Evolutionary conservation across 2,113 vertebrate species (phyloP).

Genomic region (Sinocyclocheilus maitianheensis): DNA sequence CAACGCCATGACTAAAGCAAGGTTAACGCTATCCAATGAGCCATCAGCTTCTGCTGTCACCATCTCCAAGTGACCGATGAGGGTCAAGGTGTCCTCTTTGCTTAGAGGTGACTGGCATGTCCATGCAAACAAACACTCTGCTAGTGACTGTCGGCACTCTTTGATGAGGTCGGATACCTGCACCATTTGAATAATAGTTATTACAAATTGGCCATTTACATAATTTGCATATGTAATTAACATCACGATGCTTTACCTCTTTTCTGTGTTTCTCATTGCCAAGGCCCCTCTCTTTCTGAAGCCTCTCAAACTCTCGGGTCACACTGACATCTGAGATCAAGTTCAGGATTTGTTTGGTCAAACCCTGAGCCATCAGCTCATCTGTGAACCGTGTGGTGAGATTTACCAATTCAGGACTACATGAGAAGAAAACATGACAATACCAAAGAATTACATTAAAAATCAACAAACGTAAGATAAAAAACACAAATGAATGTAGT

Average conservation of each 20-base stretch:
- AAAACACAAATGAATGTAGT: too few relatives aligned
- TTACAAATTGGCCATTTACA: neutral
- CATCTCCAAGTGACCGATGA: slow-evolving; percentile 90
- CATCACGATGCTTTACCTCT: slow-evolving; percentile 75
- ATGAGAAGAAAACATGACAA: slow-evolving; percentile 19
- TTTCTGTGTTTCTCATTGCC: slow-evolving; percentile 97
- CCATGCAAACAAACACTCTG: slow-evolving; percentile 94
- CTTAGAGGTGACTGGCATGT: slow-evolving; percentile 92
- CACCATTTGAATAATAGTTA: neutral
- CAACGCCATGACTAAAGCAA: slow-evolving; percentile 92
- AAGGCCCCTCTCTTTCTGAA: slow-evolving; percentile 90
- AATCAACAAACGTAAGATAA: too few relatives aligned
- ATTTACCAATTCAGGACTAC: slow-evolving; percentile 86
- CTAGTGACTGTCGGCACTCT: slow-evolving; percentile 88
- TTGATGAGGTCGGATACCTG: slow-evolving; percentile 95
- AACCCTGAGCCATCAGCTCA: slow-evolving; percentile 92
- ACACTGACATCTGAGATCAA: slow-evolving; percentile 90
- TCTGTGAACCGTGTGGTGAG: slow-evolving; percentile 93
- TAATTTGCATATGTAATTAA: neutral
- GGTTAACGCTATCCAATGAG: slow-evolving; percentile 86
- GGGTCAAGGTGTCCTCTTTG: slow-evolving; percentile 91
- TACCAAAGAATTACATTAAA: too few relatives aligned
- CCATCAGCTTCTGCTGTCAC: slow-evolving; percentile 90
- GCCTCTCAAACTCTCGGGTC: slow-evolving; percentile 90
- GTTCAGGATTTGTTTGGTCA: slow-evolving; percentile 89